A percentile compares a stretch with the other conserved stretches of the same genome.
phyloP scores from a whole-genome alignment of 2,888 invertebrate genomes.

The Empis stercorea region DNA sequence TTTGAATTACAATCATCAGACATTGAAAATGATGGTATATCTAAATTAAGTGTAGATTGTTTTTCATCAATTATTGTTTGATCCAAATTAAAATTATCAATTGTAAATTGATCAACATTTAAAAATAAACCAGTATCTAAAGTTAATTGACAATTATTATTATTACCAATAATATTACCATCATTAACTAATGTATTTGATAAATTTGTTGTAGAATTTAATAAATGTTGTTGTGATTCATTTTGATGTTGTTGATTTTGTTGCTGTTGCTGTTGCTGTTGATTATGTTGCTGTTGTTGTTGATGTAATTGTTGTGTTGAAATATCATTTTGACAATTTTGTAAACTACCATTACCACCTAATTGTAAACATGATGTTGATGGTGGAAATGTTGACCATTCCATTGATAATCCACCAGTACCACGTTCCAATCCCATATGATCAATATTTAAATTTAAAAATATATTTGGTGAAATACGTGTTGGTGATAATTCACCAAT shows the following conservation, averaged over 20 bases:
- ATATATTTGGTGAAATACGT: conserved; percentile 34
- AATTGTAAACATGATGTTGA: conserved; percentile 4
- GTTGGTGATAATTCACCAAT: conserved; percentile 28
- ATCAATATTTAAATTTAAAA: conserved; percentile 35
- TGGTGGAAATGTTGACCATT: conserved; percentile 30
- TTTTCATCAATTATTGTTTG: conserved; percentile 18
- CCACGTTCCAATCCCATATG: conserved; percentile 31
- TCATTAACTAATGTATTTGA: not conserved
- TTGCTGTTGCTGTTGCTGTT: conserved; percentile 10
- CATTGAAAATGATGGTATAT: conserved; percentile 19
- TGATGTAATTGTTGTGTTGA: conserved; percentile 7
- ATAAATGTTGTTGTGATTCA: conserved; percentile 7
- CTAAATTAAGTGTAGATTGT: conserved; percentile 15
- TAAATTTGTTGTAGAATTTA: not conserved
- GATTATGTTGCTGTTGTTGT: conserved; percentile 9
- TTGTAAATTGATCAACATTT: conserved; percentile 36
- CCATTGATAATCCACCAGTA: conserved; percentile 31
- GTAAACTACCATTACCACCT: not conserved
- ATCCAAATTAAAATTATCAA: conserved; percentile 35
- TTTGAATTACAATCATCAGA: conserved; percentile 18
- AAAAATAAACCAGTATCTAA: conserved; percentile 21
- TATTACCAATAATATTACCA: too few relatives aligned
- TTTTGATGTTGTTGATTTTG: conserved; percentile 10
- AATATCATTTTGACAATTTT: not conserved
- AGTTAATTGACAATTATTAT: conserved; percentile 12